A percentile compares a stretch with the other conserved stretches of the same genome.
phyloP scores from a whole-genome alignment of 2,797 vertebrate species.

The Iguana delicatissima region DNA sequence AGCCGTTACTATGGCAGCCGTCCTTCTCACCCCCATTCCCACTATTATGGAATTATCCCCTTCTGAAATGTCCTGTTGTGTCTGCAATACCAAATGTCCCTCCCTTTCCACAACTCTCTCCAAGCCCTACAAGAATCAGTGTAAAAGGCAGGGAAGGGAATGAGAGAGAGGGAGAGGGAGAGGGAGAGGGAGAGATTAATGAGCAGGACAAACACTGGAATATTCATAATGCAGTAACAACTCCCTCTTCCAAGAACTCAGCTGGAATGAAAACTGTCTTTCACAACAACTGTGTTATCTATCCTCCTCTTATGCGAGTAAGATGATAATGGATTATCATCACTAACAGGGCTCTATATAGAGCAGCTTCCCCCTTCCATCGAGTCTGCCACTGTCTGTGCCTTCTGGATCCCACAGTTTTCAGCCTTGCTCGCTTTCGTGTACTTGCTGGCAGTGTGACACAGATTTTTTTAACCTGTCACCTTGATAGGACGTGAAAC shows the following conservation, averaged over 20 bases:
- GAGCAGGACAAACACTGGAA: conserved; percentile 68
- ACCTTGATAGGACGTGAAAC: conserved; percentile 36
- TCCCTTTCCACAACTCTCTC: conserved; percentile 63
- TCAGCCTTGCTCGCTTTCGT: conserved; percentile 25
- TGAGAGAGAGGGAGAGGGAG: conserved; percentile 42
- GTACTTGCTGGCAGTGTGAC: conserved; percentile 44
- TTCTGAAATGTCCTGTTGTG: conserved; percentile 81
- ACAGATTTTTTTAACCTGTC: not conserved
- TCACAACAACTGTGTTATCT: conserved; percentile 64
- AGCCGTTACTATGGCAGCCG: conserved; percentile 86
- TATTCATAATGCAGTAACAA: conserved; percentile 71
- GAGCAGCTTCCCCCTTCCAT: conserved; percentile 44
- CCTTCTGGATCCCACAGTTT: conserved; percentile 35
- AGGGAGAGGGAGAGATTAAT: conserved; percentile 25
- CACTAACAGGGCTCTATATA: conserved; percentile 73
- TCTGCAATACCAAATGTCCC: conserved; percentile 65
- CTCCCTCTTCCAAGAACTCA: conserved; percentile 64
- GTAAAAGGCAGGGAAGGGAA: conserved; percentile 35
- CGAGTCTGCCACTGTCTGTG: conserved; percentile 25
- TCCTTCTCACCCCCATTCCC: conserved; percentile 68
- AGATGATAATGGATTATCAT: conserved; percentile 72
- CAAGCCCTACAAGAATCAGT: conserved; percentile 66
- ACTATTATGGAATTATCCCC: conserved; percentile 70
- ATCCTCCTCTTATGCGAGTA: conserved; percentile 48
- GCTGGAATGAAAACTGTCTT: conserved; percentile 72